phyloP scores from a whole-genome alignment of 2,797 vertebrate species.

The Geotrypetes seraphini region DNA sequence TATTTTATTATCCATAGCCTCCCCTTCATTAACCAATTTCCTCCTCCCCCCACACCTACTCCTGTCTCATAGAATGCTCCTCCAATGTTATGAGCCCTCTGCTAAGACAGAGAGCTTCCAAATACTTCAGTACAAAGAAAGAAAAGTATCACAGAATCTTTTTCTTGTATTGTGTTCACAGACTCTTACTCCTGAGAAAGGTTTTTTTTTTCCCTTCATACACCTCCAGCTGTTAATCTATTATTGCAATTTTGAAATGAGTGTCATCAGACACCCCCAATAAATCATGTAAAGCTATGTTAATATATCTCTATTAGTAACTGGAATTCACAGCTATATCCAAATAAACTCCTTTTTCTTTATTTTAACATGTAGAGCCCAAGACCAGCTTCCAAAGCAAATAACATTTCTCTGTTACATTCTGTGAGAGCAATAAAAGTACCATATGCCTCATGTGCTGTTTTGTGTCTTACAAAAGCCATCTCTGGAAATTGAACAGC shows the following conservation, averaged over 20 bases:
- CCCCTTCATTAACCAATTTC: no score
- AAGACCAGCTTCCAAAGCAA: slow-evolving; percentile 4
- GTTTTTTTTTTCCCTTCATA: slow-evolving; percentile 2
- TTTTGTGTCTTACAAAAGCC: background rate
- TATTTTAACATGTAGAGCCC: background rate
- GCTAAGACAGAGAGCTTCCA: no score
- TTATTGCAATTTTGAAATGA: background rate
- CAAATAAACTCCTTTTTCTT: slow-evolving; percentile 3
- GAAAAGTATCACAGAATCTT: no score
- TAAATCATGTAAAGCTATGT: background rate
- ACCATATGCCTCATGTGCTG: background rate
- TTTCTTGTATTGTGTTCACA: slow-evolving; percentile 11
- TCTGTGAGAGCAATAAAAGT: background rate
- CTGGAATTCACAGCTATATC: background rate
- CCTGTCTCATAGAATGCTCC: no score
- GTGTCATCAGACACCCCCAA: background rate
- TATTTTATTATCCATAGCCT: no score
- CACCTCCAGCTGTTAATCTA: background rate
- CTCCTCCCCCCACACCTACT: no score
- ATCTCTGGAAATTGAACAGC: background rate
- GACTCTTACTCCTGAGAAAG: background rate
- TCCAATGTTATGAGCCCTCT: no score
- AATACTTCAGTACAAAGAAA: no score
- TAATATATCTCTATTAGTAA: background rate
- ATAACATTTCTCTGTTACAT: background rate